Base-by-base conservation (phyloP, 2,797 vertebrate genomes). In the Huso huso region DNA sequence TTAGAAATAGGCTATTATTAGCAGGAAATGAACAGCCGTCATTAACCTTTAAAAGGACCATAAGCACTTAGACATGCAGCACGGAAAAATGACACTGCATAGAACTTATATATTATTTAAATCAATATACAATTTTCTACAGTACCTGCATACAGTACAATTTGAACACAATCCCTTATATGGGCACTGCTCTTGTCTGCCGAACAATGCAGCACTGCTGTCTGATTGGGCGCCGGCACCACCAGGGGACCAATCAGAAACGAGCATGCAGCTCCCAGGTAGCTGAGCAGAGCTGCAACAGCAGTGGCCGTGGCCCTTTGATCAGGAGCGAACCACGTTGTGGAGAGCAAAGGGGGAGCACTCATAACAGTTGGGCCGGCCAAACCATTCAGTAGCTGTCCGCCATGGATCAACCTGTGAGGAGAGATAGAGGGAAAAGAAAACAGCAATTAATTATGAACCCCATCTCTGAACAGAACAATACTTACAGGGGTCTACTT, bases 281-380 rank as follows among this genome's bases (percentile, higher is more conserved):
- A 96, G 68, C 70, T 89, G 72, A 98, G 86, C 81, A 99, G 88
- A 0, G 94, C 92, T 0, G 95, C 96, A 2, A 99, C 87, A 0
- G 97, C 97, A 0, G 97, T 99, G 11, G 97, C 97, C 0, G 97
- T 99, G 71, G 97, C 95, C 52, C 97, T 89, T 71, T 99, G 94
- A 61, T 99, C 94, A 0, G 96, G 93, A 48, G 94, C 92, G 67
- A 99, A 99, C 97, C 97, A 99, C 0, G 95, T 98, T 0, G 95
- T 98, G 68, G 97, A 99, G 6, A 99, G 94, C 75, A 93, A 93
- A 0, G 96, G 97, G 2, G 93, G 93, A 0, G 94, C 95, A 0
- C 94, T 97, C 92, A 94, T 95, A 55, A 94, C 84, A 9, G 95
- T 98, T 0, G 97, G 96, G 6, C 97, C 97, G 0, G 94, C 97